Base-by-base conservation (phyloP, 2,113 vertebrate genomes). In the Podocnemis expansa region DNA sequence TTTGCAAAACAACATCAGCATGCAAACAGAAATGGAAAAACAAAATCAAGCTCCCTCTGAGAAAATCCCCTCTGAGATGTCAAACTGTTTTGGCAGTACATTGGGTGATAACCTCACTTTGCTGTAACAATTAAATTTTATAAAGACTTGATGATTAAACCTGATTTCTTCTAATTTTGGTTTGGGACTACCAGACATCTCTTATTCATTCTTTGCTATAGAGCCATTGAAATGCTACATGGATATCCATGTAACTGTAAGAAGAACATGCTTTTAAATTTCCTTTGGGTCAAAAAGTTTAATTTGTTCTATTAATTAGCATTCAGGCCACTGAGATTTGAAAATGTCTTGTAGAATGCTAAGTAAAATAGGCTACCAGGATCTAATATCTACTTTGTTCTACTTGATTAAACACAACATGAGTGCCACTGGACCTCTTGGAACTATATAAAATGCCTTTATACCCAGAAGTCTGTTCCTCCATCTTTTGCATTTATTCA, bases 201-300 rank as follows among this genome's bases (percentile, higher is more conserved):
- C 45, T 80, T 55, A 85, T 7, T 91, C 84, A 91, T 29, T 52
- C 55, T 91, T 86, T 95, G 56, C 60, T 91, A 85, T 5, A 78
- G n/a, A 97, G 51, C 29, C 45, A 47, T 27, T 93, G 78, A 91
- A 97, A 93, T 22, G 54, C 94, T 96, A 93, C 84, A 91, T 92
- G 96, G 96, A 97, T 91, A 96, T 60, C 41, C 88, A 91, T 95
- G 94, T 93, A 97, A 97, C 31, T 5, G 2, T 90, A 87, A 89
- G 86, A 89, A 94, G 88, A 96, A 97, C 95, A 97, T n/a, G 63
- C 47, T 90, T 94, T 84, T 88, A 95, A 90, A 97, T 97, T 97
- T 97, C 96, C 96, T 96, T 87, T 96, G 92, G 96, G 96, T 97
- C 92, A 97, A 96, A 95, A 94, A 95, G 52, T 96, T 96, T 97